Base-by-base conservation (phyloP, 2,888 invertebrate genomes). In the Archips xylosteana region DNA sequence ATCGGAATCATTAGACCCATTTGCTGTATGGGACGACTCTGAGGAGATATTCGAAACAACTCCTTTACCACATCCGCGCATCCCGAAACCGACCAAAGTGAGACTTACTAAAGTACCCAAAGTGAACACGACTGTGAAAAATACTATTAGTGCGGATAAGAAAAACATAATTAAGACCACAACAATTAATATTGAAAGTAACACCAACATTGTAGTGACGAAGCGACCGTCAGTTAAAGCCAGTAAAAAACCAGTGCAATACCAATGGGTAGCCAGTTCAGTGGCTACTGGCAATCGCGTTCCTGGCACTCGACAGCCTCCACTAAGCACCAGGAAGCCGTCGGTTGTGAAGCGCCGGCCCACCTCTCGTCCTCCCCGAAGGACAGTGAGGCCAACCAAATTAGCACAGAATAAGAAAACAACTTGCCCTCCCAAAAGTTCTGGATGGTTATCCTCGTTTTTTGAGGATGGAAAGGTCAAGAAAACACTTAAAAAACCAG, bases 131-230 rank as follows among this genome's bases (percentile, higher is more conserved):
- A 89, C 90, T 70, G 86, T 86, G 78, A 89, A 89, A 84, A 87
- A 87, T 78, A 74, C 76, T 76, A 87, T 87, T 78, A 83, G 83
- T 85, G 85, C 86, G 72, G 84, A 90, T 74, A 87, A 80, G 71
- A 87, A 91, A 78, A 88, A 89, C 78, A 77, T 91, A 75, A 80
- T 91, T 69, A 92, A 93, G 77, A 89, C 90, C 68, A 94, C 94
- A 36, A 90, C 91, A 75, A 93, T 94, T 78, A 93, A 92, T 78
- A 93, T 94, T 82, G 85, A 91, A 76, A 94, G 91, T 83, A 89
- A 92, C 85, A 92, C 92, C n/a, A 93, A 92, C 80, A 88, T 92
- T 85, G 84, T 92, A 78, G 91, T 89, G 80, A 92, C 93, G 12
- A 90, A 82, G 65, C 79, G 89, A 75, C 85, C 88, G 61, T 85